phyloP scores from a whole-genome alignment of 1,140 invertebrate species.

The Kradibia gibbosae region DNA sequence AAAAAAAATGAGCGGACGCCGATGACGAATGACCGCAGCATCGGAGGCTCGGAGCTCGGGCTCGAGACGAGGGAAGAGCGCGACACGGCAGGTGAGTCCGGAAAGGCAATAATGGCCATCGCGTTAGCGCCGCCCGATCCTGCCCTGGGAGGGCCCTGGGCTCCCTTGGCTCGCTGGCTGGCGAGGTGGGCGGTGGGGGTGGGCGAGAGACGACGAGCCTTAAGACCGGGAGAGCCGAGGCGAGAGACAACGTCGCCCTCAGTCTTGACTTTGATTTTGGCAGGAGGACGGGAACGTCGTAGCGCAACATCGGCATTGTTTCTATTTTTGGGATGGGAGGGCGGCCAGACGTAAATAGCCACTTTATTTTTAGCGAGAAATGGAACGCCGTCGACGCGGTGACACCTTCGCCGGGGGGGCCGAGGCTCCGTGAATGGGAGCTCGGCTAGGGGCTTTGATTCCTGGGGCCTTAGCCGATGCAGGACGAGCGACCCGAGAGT shows the following conservation, averaged over 20 bases:
- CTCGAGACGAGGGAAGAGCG: too few relatives aligned
- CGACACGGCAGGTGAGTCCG: too few relatives aligned
- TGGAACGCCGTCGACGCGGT: constrained; percentile 11
- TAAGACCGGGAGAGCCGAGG: neutral
- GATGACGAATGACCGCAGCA: too few relatives aligned
- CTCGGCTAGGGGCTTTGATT: neutral
- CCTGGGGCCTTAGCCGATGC: neutral
- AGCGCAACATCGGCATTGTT: constrained; percentile 34
- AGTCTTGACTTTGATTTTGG: constrained; percentile 50
- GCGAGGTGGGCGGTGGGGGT: too few relatives aligned
- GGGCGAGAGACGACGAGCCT: neutral
- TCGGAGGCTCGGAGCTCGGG: too few relatives aligned
- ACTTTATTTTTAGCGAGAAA: constrained; percentile 42
- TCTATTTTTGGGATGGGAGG: constrained; percentile 28
- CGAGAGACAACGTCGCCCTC: neutral
- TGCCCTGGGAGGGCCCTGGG: neutral
- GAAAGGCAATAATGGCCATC: too few relatives aligned
- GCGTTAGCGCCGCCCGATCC: too few relatives aligned
- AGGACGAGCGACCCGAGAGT: neutral
- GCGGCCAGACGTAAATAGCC: constrained; percentile 18
- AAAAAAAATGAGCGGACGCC: too few relatives aligned
- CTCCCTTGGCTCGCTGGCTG: neutral
- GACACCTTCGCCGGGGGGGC: neutral
- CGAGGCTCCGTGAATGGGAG: neutral
- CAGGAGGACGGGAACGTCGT: neutral